Percentiles rank a stretch among this genome's conserved stretches.
phyloP scores from a whole-genome alignment of 2,888 invertebrate species.

The Sesamia inferens region DNA sequence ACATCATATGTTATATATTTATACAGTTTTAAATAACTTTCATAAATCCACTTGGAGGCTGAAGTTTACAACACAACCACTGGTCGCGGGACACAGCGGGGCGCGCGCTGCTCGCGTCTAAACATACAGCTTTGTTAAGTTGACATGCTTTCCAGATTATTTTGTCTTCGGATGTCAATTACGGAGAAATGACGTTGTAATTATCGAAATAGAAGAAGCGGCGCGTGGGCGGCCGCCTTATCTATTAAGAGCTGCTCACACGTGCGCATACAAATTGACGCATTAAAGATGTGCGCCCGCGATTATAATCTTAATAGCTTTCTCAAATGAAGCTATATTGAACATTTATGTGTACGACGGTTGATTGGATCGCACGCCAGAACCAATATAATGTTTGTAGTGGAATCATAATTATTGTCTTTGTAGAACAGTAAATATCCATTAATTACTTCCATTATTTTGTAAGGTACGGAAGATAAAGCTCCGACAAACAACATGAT shows the following conservation, averaged over 20 bases:
- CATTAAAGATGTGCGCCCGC: slow-evolving; percentile 76
- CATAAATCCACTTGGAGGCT: slow-evolving; percentile 4
- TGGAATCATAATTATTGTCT: background rate
- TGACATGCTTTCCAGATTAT: slow-evolving; percentile 42
- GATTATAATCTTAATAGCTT: slow-evolving; percentile 81
- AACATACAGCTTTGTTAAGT: slow-evolving; percentile 15
- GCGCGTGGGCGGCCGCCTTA: slow-evolving; percentile 73
- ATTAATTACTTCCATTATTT: background rate
- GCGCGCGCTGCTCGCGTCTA: slow-evolving; percentile 28
- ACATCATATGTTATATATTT: slow-evolving; percentile 4
- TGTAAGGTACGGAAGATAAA: background rate
- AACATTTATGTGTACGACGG: slow-evolving; percentile 68
- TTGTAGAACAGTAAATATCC: background rate
- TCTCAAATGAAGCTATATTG: slow-evolving; percentile 82
- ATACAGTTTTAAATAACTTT: slow-evolving; percentile 15
- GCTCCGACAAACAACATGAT: background rate
- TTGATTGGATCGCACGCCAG: slow-evolving; percentile 16
- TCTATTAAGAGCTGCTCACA: slow-evolving; percentile 78
- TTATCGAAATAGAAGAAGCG: slow-evolving; percentile 59
- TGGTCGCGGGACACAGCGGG: slow-evolving; percentile 6
- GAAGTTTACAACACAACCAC: slow-evolving; percentile 27
- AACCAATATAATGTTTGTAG: background rate
- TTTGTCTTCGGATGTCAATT: slow-evolving; percentile 59
- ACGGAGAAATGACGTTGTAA: slow-evolving; percentile 59
- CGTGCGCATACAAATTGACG: slow-evolving; percentile 85